These are phyloP conservation scores for Diprion similis DNA, from an alignment of 1,140 invertebrate species.

Conservation along the genomic window DNA sequence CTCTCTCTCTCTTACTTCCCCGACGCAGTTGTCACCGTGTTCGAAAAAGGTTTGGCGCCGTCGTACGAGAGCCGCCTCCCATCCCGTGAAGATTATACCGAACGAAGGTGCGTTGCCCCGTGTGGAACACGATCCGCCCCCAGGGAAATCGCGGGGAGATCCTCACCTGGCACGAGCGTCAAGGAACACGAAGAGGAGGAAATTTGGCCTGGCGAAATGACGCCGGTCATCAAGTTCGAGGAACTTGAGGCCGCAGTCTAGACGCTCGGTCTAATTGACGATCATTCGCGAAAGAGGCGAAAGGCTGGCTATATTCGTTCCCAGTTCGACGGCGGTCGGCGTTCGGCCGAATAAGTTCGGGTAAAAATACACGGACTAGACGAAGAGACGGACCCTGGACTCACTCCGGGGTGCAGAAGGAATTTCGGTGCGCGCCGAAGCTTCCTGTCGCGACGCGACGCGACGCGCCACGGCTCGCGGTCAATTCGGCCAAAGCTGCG, in stretches of 20 bases:
- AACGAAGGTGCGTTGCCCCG: neutral
- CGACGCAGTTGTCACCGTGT: neutral
- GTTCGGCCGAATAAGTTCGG: neutral
- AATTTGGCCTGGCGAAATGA: no score
- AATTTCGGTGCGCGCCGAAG: neutral
- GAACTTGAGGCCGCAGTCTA: neutral
- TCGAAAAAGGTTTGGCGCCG: neutral
- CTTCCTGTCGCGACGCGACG: no score
- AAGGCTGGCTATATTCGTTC: neutral
- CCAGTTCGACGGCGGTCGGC: neutral
- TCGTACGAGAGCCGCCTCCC: no score
- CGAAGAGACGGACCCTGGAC: neutral
- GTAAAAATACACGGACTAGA: conserved; percentile 2
- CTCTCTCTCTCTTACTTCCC: neutral
- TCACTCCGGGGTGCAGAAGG: neutral
- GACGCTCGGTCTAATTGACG: neutral
- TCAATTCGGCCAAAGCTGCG: no score
- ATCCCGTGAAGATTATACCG: no score
- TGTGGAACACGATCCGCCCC: neutral
- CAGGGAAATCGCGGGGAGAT: neutral
- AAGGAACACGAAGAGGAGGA: no score
- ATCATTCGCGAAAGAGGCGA: neutral
- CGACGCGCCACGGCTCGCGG: no score
- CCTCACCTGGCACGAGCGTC: no score
- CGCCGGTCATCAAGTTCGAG: neutral